phyloP scores from a whole-genome alignment of 2,888 invertebrate genomes.

The Biston stratarius region DNA sequence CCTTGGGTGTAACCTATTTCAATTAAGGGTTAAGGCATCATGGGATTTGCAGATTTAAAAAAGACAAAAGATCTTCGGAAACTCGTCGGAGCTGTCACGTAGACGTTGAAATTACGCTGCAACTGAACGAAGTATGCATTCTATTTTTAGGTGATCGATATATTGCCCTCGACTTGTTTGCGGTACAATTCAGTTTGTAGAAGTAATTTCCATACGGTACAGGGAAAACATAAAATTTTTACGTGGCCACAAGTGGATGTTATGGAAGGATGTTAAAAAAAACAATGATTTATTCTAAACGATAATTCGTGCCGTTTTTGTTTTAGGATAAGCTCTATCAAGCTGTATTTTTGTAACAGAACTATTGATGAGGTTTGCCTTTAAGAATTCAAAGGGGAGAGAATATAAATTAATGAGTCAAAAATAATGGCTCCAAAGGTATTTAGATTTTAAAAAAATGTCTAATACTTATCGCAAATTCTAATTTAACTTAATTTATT shows the following conservation, averaged over 20 bases:
- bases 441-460: no score
- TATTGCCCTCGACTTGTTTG: conserved; percentile 53
- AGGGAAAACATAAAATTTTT: background rate
- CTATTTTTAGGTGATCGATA: conserved; percentile 65
- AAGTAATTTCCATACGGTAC: conserved; percentile 12
- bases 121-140: conserved; percentile 51
- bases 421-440: no score
- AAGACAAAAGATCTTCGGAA: conserved; percentile 18
- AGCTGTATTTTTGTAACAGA: no score
- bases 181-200: conserved; percentile 41
- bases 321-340: no score
- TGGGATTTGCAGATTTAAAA: conserved; percentile 29
- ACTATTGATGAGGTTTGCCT: no score
- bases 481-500: no score
- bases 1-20: conserved; percentile 37
- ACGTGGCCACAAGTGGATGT: background rate
- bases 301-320: no score
- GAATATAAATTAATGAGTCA: no score
- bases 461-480: no score
- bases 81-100: conserved; percentile 14
- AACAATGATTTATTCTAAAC: no score
- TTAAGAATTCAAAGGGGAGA: no score
- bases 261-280: no score
- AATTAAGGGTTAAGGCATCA: conserved; percentile 33
- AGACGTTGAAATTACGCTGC: conserved; percentile 43